Percentiles rank a stretch among this genome's conserved stretches.
Conservation (phyloP, 2,888 invertebrate genomes). For the Machimus rusticus region DNA sequence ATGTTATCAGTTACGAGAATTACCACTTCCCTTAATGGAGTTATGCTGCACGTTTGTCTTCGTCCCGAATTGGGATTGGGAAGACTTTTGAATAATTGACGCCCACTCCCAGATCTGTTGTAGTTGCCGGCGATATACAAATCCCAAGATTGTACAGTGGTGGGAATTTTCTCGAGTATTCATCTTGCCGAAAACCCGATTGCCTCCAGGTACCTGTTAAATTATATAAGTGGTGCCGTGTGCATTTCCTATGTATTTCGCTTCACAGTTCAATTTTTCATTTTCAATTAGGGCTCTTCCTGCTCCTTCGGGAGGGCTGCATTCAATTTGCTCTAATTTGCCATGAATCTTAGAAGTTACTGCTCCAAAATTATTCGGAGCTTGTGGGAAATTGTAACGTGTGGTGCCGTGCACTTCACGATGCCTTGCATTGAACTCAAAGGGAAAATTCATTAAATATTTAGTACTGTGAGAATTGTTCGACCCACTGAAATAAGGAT, state of each 20-base stretch:
- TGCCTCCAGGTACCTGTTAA: not conserved
- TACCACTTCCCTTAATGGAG: not conserved
- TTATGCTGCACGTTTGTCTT: not conserved
- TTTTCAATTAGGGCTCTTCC: not conserved
- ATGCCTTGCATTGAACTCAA: not conserved
- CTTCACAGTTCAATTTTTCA: not conserved
- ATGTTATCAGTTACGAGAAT: slow-evolving; percentile 24
- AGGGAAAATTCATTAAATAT: not conserved
- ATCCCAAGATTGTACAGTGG: not conserved
- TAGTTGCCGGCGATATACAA: not conserved
- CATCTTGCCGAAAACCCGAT: not conserved
- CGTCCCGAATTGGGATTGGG: not conserved
- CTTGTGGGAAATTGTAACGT: not conserved
- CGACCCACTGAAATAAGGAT: not conserved
- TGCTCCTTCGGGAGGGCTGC: not conserved
- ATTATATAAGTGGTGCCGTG: not conserved
- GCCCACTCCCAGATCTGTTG: not conserved
- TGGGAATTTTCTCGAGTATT: not conserved
- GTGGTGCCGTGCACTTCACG: not conserved
- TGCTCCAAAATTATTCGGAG: not conserved
- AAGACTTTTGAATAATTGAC: slow-evolving; percentile 24
- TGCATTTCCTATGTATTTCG: slow-evolving; percentile 2
- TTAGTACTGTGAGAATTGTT: not conserved
- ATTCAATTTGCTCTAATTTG: not conserved
- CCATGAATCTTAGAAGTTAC: not conserved